These are phyloP conservation scores for Drosophila rufa DNA, from an alignment of 1,140 invertebrate genomes.

Conservation along the genomic window DNA sequence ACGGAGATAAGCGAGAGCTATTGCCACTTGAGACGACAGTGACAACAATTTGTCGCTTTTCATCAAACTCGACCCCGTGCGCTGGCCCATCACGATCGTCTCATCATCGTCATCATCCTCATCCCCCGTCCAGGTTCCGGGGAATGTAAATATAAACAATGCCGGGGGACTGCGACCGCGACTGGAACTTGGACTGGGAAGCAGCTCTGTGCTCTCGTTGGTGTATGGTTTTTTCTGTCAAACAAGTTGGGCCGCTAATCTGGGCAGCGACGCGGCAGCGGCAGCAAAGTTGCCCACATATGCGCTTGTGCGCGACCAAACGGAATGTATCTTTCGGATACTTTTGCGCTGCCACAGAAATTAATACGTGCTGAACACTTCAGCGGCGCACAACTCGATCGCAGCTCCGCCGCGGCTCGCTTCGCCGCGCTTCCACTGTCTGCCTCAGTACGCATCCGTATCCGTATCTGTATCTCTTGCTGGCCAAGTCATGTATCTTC, in stretches of 20 bases:
- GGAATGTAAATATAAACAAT: conserved; percentile 68
- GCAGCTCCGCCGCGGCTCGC: conserved; percentile 24
- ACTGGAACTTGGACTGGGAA: conserved; percentile 20
- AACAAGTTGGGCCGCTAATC: conserved; percentile 75
- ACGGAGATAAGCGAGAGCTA: conserved; percentile 21
- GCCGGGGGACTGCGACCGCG: conserved; percentile 23
- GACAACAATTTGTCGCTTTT: conserved; percentile 70
- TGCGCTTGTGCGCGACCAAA: conserved; percentile 68
- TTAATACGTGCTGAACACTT: conserved; percentile 81
- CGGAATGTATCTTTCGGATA: conserved; percentile 78
- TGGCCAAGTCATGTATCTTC: conserved; percentile 26
- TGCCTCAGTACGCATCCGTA: conserved; percentile 3
- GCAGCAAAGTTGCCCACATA: conserved; percentile 63
- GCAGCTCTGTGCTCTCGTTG: conserved; percentile 45
- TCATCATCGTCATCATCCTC: conserved; percentile 2
- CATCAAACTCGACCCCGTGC: conserved; percentile 38
- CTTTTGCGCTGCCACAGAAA: conserved; percentile 73
- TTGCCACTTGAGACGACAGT: conserved; percentile 64
- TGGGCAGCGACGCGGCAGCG: conserved; percentile 45
- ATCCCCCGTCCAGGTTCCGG: conserved; percentile 10
- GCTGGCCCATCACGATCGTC: conserved; percentile 34
- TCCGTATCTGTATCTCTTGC: conserved; percentile 26
- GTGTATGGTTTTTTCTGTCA: conserved; percentile 53
- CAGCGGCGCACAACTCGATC: conserved; percentile 75
- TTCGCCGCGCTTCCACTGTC: conserved; percentile 20